A percentile compares a stretch with the other conserved stretches of the same genome.
These are phyloP conservation scores for Cheilosia variabilis DNA, from an alignment of 2,888 invertebrate genomes.

Conservation along the genomic window DNA sequence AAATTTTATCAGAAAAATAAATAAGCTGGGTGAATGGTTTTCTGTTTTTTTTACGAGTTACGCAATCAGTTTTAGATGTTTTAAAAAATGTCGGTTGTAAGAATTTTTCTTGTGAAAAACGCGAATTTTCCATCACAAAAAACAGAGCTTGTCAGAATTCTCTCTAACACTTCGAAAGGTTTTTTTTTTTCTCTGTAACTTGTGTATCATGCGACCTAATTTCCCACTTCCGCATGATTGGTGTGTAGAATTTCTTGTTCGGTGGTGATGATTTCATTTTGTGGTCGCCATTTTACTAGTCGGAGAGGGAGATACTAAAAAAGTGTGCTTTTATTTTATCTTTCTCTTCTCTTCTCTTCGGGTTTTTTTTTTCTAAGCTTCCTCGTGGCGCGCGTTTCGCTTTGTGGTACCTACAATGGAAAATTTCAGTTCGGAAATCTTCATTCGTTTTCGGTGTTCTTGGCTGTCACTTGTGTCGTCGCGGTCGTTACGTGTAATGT, in stretches of 20 bases:
- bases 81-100: neutral
- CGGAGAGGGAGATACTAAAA: conserved; percentile 45
- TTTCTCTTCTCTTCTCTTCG: conserved; percentile 26
- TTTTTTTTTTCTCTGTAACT: conserved; percentile 46
- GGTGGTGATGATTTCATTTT: conserved; percentile 69
- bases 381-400: conserved; percentile 60
- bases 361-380: conserved; percentile 54
- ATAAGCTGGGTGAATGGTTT: neutral
- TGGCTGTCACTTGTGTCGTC: conserved; percentile 30
- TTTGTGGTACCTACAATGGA: conserved; percentile 40
- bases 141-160: conserved; percentile 22
- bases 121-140: neutral
- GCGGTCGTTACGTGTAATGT: conserved; percentile 12
- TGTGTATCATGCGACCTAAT: conserved; percentile 77
- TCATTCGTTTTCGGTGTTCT: conserved; percentile 35
- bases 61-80: conserved; percentile 42
- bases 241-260: conserved; percentile 63
- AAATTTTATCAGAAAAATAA: neutral
- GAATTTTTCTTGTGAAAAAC: neutral
- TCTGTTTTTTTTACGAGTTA: conserved; percentile 10
- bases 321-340: conserved; percentile 60
- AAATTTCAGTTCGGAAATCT: conserved; percentile 45
- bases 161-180: conserved; percentile 6
- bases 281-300: conserved; percentile 74
- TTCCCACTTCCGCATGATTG: conserved; percentile 78